Evolutionary conservation across 2,797 vertebrate species (phyloP).

Genomic region (Moxostoma hubbsi): DNA sequence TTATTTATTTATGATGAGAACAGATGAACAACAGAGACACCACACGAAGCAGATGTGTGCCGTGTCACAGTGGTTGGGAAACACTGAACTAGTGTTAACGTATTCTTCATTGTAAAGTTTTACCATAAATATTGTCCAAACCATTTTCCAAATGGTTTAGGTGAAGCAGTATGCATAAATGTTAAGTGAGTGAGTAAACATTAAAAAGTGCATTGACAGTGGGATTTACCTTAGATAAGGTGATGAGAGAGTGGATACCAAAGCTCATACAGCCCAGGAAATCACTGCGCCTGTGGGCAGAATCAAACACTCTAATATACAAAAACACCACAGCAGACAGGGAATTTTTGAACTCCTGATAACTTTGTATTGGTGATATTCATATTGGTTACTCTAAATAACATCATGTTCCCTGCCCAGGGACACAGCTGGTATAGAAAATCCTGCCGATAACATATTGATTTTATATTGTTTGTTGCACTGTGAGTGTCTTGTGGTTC

Average conservation of each 20-base stretch:
- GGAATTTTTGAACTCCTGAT: conserved; percentile 1
- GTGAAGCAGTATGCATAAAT: neutral
- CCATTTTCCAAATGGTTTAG: neutral
- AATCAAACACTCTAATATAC: conserved; percentile 11
- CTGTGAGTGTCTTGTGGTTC: neutral
- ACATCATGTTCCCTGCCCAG: neutral
- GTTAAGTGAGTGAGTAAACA: neutral
- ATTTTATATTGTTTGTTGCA: neutral
- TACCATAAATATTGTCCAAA: neutral
- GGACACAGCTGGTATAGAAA: neutral
- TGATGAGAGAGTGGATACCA: conserved; percentile 63
- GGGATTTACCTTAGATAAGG: conserved; percentile 78
- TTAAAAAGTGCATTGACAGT: neutral
- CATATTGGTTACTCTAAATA: neutral
- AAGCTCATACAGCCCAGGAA: conserved; percentile 78
- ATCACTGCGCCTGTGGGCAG: conserved; percentile 64
- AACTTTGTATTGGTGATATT: neutral
- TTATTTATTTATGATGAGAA: too few relatives aligned
- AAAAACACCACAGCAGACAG: conserved; percentile 10
- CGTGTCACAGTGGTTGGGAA: too few relatives aligned
- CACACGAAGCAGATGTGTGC: too few relatives aligned
- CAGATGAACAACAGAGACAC: too few relatives aligned
- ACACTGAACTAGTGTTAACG: too few relatives aligned
- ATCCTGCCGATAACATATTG: conserved; percentile 4
- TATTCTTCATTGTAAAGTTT: too few relatives aligned